phyloP scores from a whole-genome alignment of 2,797 vertebrate species.

The Enteromius thamalakanensis region DNA sequence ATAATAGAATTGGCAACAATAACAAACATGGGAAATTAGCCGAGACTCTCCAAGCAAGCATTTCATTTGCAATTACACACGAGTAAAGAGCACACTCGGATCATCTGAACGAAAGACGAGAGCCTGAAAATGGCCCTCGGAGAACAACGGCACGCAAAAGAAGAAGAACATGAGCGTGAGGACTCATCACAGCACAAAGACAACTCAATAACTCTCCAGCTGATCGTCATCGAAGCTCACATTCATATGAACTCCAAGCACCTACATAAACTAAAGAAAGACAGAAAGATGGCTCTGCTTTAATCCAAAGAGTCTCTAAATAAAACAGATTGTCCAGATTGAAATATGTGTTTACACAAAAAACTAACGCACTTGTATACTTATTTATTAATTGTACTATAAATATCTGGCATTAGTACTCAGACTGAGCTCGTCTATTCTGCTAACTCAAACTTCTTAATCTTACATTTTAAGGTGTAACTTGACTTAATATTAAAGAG shows the following conservation, averaged over 20 bases:
- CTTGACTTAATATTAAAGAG: not conserved
- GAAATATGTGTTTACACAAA: not conserved
- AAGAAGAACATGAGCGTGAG: not conserved
- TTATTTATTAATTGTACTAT: not conserved
- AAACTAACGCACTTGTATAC: not conserved
- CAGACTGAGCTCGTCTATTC: no score
- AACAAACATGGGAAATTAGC: constrained; percentile 21
- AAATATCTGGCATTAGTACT: not conserved
- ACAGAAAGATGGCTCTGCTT: not conserved
- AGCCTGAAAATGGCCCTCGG: constrained; percentile 4
- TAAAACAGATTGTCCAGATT: not conserved
- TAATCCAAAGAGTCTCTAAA: not conserved
- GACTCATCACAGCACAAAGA: not conserved
- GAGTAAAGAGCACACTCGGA: not conserved
- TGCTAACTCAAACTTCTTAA: not conserved
- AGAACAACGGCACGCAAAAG: not conserved
- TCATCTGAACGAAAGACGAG: not conserved
- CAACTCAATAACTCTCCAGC: not conserved
- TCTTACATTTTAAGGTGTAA: not conserved
- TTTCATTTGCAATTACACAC: constrained; percentile 33
- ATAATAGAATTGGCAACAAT: constrained; percentile 14
- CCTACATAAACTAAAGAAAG: not conserved
- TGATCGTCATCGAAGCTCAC: not conserved
- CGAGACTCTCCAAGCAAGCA: not conserved
- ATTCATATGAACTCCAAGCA: not conserved